These are phyloP conservation scores for Harpalus rubripes DNA, from an alignment of 2,888 invertebrate species.

Conservation along the genomic window DNA sequence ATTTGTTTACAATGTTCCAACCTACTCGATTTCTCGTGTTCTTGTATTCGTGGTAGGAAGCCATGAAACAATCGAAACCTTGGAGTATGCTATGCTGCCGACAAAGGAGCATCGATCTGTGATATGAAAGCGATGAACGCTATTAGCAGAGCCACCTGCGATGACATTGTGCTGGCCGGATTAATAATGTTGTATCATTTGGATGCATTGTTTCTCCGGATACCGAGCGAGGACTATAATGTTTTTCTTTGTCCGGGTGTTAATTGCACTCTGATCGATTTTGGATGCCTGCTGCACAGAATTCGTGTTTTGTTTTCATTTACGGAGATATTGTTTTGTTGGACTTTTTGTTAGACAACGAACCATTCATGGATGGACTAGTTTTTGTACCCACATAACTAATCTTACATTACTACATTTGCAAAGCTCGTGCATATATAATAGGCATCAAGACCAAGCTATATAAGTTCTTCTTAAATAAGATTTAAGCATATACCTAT, in stretches of 20 bases:
- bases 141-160: slow-evolving; percentile 58
- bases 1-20: neutral
- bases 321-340: neutral
- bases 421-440: too few relatives aligned
- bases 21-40: neutral
- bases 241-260: slow-evolving; percentile 55
- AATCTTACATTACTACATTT: too few relatives aligned
- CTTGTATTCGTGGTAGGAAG: slow-evolving; percentile 9
- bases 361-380: neutral
- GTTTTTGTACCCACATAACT: neutral
- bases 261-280: slow-evolving; percentile 59
- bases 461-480: too few relatives aligned
- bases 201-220: slow-evolving; percentile 36
- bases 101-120: slow-evolving; percentile 46
- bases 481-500: too few relatives aligned
- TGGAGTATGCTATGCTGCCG: neutral
- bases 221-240: slow-evolving; percentile 19
- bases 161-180: slow-evolving; percentile 30
- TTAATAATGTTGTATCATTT: slow-evolving; percentile 57
- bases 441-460: too few relatives aligned
- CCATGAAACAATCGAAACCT: slow-evolving; percentile 25
- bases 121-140: slow-evolving; percentile 56
- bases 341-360: neutral
- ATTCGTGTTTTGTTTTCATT: slow-evolving; percentile 40
- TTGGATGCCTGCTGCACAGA: slow-evolving; percentile 43